Conservation (phyloP, 2,113 vertebrate species). For the Cryptotis parvus region DNA sequence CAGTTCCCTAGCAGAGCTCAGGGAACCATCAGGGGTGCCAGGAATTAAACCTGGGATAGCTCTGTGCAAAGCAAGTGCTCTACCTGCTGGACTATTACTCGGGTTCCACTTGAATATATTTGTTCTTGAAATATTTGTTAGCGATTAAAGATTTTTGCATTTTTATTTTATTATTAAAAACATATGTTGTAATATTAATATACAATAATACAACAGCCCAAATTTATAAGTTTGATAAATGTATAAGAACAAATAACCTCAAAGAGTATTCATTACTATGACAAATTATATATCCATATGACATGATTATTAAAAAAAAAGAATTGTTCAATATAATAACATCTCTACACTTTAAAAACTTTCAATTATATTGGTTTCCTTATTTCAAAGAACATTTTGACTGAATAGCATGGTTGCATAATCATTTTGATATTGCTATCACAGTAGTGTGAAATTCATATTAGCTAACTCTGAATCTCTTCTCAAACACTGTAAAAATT, state of each 20-base stretch:
- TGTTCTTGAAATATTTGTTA: background rate
- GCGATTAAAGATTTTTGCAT: background rate
- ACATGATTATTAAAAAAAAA: background rate
- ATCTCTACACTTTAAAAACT: background rate
- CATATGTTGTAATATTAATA: background rate
- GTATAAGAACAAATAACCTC: too few species aligned
- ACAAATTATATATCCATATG: background rate
- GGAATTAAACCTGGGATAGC: too few species aligned
- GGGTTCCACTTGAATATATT: background rate
- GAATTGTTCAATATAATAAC: background rate
- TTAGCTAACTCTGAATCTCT: background rate
- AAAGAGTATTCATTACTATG: slow-evolving; percentile 33
- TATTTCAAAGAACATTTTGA: background rate
- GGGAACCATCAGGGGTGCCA: too few species aligned
- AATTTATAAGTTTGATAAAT: too few species aligned
- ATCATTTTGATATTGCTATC: slow-evolving; percentile 33
- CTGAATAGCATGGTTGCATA: background rate
- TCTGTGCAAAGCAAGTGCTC: too few species aligned
- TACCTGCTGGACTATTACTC: too few species aligned
- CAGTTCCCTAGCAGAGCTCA: too few species aligned
- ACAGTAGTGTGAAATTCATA: background rate
- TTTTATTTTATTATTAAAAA: slow-evolving; percentile 15
- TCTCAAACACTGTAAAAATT: background rate
- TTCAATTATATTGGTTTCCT: background rate
- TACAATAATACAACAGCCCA: background rate